These are phyloP conservation scores for Panthera leo DNA, from an alignment of 2,113 vertebrate genomes.

Conservation along the genomic window DNA sequence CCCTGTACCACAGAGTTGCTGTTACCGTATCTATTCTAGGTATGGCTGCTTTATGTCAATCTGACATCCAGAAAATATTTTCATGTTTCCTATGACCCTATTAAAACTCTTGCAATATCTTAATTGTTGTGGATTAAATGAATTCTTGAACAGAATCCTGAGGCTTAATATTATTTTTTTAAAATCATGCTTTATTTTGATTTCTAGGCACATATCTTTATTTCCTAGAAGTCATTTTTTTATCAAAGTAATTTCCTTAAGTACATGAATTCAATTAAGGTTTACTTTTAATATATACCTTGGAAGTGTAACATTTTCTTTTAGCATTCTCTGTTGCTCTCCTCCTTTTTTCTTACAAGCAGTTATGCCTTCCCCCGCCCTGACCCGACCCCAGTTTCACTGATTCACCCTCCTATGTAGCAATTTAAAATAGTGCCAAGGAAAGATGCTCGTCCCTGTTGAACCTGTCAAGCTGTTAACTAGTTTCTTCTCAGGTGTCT, in stretches of 20 bases:
- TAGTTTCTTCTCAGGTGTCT: constrained; percentile 81
- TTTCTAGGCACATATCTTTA: background rate
- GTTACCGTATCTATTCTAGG: background rate
- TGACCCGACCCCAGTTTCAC: constrained; percentile 59
- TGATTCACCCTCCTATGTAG: constrained; percentile 55
- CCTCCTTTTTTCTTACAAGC: constrained; percentile 45
- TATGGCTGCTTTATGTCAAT: background rate
- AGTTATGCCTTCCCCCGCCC: background rate
- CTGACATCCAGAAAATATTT: background rate
- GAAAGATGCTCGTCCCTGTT: constrained; percentile 69
- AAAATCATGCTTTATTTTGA: background rate
- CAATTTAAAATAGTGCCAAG: constrained; percentile 77
- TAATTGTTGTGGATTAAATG: background rate
- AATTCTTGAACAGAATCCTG: background rate
- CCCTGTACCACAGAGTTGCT: background rate
- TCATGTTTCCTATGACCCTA: background rate
- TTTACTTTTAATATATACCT: constrained; percentile 24
- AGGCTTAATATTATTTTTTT: background rate
- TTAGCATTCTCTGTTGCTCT: background rate
- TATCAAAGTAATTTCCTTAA: constrained; percentile 35
- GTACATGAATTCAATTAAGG: background rate
- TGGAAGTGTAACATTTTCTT: background rate
- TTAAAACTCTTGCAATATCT: background rate
- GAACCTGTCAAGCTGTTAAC: constrained; percentile 81
- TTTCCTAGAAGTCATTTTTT: background rate